These are phyloP conservation scores for Gobius niger DNA, from an alignment of 2,113 vertebrate species.

Conservation along the genomic window DNA sequence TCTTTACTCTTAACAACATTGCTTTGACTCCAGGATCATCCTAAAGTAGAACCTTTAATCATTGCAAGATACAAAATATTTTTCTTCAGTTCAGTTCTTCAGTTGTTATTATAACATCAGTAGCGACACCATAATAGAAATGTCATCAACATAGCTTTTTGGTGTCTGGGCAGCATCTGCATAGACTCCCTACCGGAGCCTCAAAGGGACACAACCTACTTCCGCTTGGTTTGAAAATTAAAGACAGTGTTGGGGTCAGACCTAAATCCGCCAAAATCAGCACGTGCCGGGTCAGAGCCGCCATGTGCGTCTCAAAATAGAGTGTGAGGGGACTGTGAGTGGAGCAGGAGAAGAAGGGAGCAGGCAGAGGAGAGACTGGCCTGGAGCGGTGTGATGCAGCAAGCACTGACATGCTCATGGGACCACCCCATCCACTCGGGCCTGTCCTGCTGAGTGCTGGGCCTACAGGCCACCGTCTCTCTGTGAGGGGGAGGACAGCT, in stretches of 20 bases:
- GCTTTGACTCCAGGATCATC: background rate
- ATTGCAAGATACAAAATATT: no score
- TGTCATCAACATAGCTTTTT: background rate
- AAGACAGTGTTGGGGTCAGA: constrained; percentile 25
- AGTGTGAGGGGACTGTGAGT: constrained; percentile 24
- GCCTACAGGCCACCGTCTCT: constrained; percentile 8
- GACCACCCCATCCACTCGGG: constrained; percentile 7
- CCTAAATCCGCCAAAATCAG: constrained; percentile 52
- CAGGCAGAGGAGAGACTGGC: constrained; percentile 14
- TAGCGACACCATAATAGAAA: background rate
- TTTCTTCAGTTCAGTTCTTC: no score
- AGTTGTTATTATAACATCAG: no score
- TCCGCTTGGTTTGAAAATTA: constrained; percentile 32
- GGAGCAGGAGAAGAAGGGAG: constrained; percentile 21
- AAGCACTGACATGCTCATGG: constrained; percentile 41
- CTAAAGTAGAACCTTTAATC: no score
- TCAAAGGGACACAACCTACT: constrained; percentile 28
- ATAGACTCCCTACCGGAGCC: background rate
- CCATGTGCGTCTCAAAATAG: constrained; percentile 66
- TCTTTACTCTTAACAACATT: no score
- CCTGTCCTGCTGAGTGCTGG: background rate
- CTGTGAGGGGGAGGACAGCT: constrained; percentile 11
- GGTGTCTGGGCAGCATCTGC: constrained; percentile 16
- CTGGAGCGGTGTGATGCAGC: constrained; percentile 40
- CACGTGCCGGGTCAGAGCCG: constrained; percentile 56